A percentile compares a stretch with the other conserved stretches of the same genome.
Conservation (phyloP, 2,888 invertebrate genomes). For the Nomada flava region DNA sequence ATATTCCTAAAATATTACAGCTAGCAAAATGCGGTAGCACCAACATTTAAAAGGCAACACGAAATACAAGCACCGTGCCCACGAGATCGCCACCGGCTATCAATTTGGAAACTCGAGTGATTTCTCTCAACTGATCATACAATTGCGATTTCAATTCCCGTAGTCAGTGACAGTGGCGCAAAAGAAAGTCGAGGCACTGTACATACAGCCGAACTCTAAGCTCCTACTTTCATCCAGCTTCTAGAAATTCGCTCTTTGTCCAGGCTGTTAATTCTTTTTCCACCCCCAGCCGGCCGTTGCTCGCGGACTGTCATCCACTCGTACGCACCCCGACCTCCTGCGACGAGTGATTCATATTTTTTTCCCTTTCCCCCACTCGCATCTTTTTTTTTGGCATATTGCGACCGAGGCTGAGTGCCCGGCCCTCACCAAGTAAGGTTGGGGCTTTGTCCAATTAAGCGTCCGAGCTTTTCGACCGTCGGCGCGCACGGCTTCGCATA, state of each 20-base stretch:
- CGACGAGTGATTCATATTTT: constrained; percentile 79
- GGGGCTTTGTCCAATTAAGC: constrained; percentile 84
- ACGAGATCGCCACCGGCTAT: background rate
- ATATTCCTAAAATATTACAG: too few relatives aligned
- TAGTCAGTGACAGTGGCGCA: background rate
- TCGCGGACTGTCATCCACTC: constrained; percentile 63
- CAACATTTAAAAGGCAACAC: too few relatives aligned
- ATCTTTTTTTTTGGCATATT: constrained; percentile 79
- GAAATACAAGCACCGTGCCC: background rate
- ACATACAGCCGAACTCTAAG: constrained; percentile 49
- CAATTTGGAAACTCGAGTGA: background rate
- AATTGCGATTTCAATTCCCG: constrained; percentile 23
- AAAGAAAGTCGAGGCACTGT: constrained; percentile 10
- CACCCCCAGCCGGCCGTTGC: constrained; percentile 27
- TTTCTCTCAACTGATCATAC: background rate
- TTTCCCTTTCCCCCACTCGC: constrained; percentile 31
- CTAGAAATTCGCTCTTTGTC: constrained; percentile 66
- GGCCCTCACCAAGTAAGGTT: constrained; percentile 76
- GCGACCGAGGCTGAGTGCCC: constrained; percentile 78
- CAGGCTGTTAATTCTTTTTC: constrained; percentile 67
- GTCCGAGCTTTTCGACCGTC: constrained; percentile 81
- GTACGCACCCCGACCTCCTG: constrained; percentile 65
- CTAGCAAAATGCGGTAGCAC: too few relatives aligned
- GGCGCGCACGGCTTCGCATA: constrained; percentile 79
- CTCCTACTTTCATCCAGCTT: constrained; percentile 40